These are phyloP conservation scores for Athene cunicularia DNA, from an alignment of 2,113 vertebrate species.

Conservation along the genomic window DNA sequence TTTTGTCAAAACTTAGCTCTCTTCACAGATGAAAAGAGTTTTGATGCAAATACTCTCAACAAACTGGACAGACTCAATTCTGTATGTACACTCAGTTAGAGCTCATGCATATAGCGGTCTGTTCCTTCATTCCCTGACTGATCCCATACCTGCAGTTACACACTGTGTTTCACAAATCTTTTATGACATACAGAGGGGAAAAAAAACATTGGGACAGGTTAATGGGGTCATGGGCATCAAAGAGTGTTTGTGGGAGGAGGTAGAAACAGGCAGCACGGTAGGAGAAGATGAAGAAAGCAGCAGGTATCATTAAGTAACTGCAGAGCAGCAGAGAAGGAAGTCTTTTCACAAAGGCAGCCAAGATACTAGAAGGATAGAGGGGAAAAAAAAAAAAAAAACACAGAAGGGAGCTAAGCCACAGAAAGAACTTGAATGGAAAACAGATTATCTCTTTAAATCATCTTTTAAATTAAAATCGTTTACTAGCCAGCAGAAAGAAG, in stretches of 20 bases:
- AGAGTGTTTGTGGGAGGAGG: background rate
- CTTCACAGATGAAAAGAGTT: background rate
- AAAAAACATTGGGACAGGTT: background rate
- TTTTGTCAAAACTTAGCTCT: background rate
- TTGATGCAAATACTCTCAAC: background rate
- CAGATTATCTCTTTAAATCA: constrained; percentile 46
- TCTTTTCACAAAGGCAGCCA: constrained; percentile 8
- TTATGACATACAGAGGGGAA: background rate
- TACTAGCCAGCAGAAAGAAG: background rate
- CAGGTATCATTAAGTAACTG: constrained; percentile 16
- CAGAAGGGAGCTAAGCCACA: background rate
- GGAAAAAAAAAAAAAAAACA: rapidly evolving
- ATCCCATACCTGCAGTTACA: background rate
- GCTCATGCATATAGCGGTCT: background rate
- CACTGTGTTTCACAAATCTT: background rate
- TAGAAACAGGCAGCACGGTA: background rate
- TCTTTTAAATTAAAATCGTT: constrained; percentile 10
- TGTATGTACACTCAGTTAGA: background rate
- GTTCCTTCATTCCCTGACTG: background rate
- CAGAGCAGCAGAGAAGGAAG: constrained; percentile 8
- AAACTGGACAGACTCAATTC: background rate
- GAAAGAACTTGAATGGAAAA: constrained; percentile 39
- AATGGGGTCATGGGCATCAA: background rate
- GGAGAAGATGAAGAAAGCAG: constrained; percentile 48
- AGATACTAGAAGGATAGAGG: background rate